Conservation (phyloP, 2,797 vertebrate species). For the Scleropages formosus region DNA sequence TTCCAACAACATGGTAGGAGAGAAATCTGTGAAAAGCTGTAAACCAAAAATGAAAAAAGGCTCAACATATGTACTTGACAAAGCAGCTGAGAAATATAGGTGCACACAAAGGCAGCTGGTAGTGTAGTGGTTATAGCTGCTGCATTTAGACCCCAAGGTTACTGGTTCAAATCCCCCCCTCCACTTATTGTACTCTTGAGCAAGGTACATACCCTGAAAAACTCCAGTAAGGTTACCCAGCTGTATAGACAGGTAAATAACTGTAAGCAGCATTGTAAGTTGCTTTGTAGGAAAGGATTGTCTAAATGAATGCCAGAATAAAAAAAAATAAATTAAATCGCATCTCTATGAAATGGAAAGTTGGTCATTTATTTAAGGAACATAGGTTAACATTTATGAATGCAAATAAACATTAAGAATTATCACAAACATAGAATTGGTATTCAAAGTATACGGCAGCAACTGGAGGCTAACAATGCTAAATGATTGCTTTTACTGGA, state of each 20-base stretch:
- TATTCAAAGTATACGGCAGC: conserved; percentile 16
- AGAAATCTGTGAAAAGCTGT: not conserved
- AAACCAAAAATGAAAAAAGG: not conserved
- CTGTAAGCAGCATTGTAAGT: no score
- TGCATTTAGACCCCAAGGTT: no score
- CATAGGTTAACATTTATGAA: conserved; percentile 48
- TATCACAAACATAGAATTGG: conserved; percentile 23
- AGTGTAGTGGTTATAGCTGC: no score
- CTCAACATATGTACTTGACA: not conserved
- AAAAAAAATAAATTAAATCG: conserved; percentile 3
- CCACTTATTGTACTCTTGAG: no score
- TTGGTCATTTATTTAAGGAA: conserved; percentile 50
- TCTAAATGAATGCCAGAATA: no score
- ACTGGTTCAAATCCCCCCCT: no score
- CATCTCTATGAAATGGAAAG: conserved; percentile 38
- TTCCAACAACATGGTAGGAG: no score
- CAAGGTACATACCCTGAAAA: no score
- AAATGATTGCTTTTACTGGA: conserved; percentile 15
- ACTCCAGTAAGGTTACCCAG: no score
- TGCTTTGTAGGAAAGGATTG: no score
- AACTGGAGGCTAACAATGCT: conserved; percentile 24
- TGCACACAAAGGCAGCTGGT: no score
- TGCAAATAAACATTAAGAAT: conserved; percentile 37
- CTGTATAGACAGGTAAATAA: no score
- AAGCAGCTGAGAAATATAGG: not conserved